Evolutionary conservation across 1,140 invertebrate species (phyloP).

Genomic region (Drosophila sp.): DNA sequence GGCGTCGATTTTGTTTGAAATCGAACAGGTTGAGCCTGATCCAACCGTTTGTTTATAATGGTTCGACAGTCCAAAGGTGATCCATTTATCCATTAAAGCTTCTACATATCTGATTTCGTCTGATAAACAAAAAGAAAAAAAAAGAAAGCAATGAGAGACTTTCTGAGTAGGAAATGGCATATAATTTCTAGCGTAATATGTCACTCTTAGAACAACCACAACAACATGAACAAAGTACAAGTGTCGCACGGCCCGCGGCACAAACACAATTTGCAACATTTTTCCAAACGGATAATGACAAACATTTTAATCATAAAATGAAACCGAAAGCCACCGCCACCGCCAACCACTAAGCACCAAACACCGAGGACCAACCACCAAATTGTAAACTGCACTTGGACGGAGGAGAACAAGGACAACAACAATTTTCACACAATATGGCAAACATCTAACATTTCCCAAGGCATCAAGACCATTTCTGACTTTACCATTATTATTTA

Average conservation of each 20-base stretch:
- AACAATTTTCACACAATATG: conserved; percentile 51
- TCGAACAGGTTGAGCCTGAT: too few relatives aligned
- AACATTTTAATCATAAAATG: conserved; percentile 80
- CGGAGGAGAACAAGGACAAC: conserved; percentile 38
- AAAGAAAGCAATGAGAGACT: too few relatives aligned
- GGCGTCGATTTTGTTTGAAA: too few relatives aligned
- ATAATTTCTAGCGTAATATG: background rate
- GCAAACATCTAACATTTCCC: conserved; percentile 25
- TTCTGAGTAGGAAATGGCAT: too few relatives aligned
- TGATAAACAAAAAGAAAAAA: too few relatives aligned
- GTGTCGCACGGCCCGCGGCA: conserved; percentile 71
- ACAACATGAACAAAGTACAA: conserved; percentile 35
- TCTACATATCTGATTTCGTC: too few relatives aligned
- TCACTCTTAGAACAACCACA: background rate
- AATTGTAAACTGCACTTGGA: conserved; percentile 10
- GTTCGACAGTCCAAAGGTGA: too few relatives aligned
- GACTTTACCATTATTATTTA: conserved; percentile 2
- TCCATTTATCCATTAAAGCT: too few relatives aligned
- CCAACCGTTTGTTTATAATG: too few relatives aligned
- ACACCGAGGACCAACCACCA: conserved; percentile 9
- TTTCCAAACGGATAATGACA: conserved; percentile 83
- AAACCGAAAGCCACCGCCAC: conserved; percentile 39
- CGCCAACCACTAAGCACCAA: conserved; percentile 13
- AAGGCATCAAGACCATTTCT: background rate
- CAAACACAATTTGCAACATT: conserved; percentile 82